Base-by-base conservation (phyloP, 2,113 vertebrate species). In the Morone chrysops region DNA sequence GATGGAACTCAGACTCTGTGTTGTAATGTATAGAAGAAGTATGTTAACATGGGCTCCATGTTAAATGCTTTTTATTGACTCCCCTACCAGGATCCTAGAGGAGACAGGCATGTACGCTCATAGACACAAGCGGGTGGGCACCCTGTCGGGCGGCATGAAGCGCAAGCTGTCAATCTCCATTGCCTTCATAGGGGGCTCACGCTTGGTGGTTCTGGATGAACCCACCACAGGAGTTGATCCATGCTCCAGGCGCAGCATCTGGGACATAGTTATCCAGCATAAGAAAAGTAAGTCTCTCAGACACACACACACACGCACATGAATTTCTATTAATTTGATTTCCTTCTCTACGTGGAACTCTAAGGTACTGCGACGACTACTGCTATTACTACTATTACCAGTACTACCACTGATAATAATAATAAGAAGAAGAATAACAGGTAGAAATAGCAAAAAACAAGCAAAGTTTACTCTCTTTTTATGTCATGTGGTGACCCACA, bases 81-180 rank as follows among this genome's bases (percentile, higher is more conserved):
- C 81, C 50, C 72, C 66, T 90, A 85, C 83, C 92, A 99, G 98
- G 93, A 97, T 93, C 90, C 92, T 99, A 82, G 96, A 97, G 91
- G 97, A 99, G 74, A 98, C 97, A 13, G 98, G 94, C 61, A 95
- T 99, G 82, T 97, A 97, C 41, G 90, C 87, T 79, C 97, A 99
- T 92, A 96, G 97, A 50, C 96, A 99, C 94, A 99, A 99, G 88
- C 93, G 94, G 68, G 97, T 97, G 66, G 96, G 97, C 63, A 95
- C 96, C 4, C 90, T 99, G 85, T 99, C 98, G 0, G 98, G 98
- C 9, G 98, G 98, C 16, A 99, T 98, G 97, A 99, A 97, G 92
- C 96, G 98, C 84, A 99, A 99, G 87, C 94, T 99, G 54, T 99
- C 98, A 14, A 99, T 99, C 89, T 97, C 97, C 83, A 99, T 99